Base-by-base conservation (phyloP, 2,797 vertebrate genomes). In the Labroides dimidiatus region DNA sequence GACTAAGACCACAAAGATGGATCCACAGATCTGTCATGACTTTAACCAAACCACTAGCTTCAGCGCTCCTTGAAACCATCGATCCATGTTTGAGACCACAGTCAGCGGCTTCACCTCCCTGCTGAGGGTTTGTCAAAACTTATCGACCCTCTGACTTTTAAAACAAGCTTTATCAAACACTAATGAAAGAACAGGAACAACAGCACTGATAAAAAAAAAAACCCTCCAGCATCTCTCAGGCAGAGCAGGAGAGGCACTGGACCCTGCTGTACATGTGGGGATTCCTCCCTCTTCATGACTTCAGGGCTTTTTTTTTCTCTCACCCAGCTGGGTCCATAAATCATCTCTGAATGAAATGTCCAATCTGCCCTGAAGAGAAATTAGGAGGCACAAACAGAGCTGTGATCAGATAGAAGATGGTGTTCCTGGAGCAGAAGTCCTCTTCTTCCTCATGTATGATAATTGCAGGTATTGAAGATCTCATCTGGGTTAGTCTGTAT, bases 241-340 rank as follows among this genome's bases (percentile, higher is more conserved):
- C 27, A 6, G 51, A 51, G 21, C 19, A 56, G 43, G 17, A 43
- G 23, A 12, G 15, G 42, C 36, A 47, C 19, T 10, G 21, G 58
- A 16, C 0, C 23, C 36, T 23, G 41, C 41, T 56, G 20, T 10
- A 47, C 16, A 4, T 39, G 14, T 7, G 13, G 36, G 16, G 33
- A 48, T 48, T 50, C n/a, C 43, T 44, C 24, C 23, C 15, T 56
- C 15, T 27, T 50, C 63, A 77, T 52, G 30, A 73, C 59, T 78
- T 19, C 23, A 47, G 39, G 9, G 23, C 58, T 41, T 10, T 16
- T 60, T 41, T 10, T 16, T 60, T 50, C 62, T 68, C 24, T 59
- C 43, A 72, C 71, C 74, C 4, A 69, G 72, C 78, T 64, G 36
- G 63, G 41, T 69, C 49, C 1, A 19, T 57, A 44, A 62, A 81